Conservation (phyloP, 2,113 vertebrate genomes). For the Dolichotis patagonum region DNA sequence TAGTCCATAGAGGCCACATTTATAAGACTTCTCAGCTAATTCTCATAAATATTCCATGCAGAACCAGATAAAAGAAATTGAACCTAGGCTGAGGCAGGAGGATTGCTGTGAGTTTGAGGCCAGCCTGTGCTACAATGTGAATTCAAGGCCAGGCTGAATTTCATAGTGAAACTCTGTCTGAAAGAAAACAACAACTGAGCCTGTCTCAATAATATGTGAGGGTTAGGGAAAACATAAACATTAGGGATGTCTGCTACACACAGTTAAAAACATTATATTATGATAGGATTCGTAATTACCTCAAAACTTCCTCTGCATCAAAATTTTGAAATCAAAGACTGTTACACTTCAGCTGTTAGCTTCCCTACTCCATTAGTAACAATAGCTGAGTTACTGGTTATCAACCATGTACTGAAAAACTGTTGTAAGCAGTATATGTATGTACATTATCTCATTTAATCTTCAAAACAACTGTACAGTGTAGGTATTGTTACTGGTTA, state of each 20-base stretch:
- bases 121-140: too few relatives aligned
- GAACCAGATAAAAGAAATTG: not conserved
- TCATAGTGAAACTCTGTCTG: too few relatives aligned
- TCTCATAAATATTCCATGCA: slow-evolving; percentile 16
- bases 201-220: not conserved
- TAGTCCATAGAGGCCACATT: not conserved
- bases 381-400: not conserved
- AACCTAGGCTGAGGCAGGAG: not conserved
- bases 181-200: not conserved
- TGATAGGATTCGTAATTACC: not conserved
- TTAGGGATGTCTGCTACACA: not conserved
- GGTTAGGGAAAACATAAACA: not conserved
- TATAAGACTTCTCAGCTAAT: not conserved
- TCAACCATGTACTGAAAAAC: not conserved
- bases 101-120: too few relatives aligned
- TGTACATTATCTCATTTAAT: not conserved
- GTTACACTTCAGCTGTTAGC: not conserved
- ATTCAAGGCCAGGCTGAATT: too few relatives aligned
- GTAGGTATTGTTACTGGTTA: not conserved
- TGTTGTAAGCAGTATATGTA: not conserved
- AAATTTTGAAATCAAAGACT: not conserved
- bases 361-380: not conserved
- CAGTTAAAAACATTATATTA: not conserved
- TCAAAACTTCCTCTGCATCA: not conserved
- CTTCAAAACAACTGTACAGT: not conserved